Evolutionary conservation across 1,140 invertebrate species (phyloP).

Genomic region (Vanessa atalanta): DNA sequence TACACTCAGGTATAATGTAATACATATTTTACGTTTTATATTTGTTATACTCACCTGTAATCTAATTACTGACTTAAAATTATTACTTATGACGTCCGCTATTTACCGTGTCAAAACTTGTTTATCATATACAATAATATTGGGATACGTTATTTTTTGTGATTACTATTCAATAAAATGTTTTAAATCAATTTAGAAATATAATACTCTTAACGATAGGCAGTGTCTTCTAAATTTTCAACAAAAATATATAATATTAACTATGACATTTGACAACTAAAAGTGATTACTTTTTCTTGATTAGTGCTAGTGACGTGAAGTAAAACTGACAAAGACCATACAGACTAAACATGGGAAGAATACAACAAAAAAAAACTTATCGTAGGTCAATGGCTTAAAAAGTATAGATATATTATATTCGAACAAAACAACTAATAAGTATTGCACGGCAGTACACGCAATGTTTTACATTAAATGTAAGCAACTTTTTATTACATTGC

Average conservation of each 20-base stretch:
- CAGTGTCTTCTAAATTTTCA: constrained; percentile 15
- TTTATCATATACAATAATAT: neutral
- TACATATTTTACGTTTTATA: neutral
- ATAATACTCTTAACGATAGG: neutral
- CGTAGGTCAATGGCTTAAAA: no score
- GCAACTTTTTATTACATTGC: no score
- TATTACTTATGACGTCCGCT: constrained; percentile 45
- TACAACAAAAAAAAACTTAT: no score
- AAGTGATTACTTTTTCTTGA: neutral
- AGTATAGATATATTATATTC: no score
- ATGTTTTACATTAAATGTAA: no score
- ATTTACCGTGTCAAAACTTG: constrained; percentile 14
- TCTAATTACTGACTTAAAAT: constrained; percentile 43
- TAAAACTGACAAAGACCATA: no score
- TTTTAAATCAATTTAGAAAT: neutral
- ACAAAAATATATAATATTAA: constrained; percentile 21
- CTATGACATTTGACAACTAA: constrained; percentile 21
- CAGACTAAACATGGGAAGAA: no score
- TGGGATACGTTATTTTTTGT: no score
- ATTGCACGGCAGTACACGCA: no score
- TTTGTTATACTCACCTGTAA: constrained; percentile 36
- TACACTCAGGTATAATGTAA: neutral
- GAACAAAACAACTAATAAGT: no score
- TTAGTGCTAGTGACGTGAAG: no score
- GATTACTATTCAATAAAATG: no score